These are phyloP conservation scores for Trachelus stipa DNA, from an alignment of 2,888 invertebrate genomes.

Conservation along the genomic window DNA sequence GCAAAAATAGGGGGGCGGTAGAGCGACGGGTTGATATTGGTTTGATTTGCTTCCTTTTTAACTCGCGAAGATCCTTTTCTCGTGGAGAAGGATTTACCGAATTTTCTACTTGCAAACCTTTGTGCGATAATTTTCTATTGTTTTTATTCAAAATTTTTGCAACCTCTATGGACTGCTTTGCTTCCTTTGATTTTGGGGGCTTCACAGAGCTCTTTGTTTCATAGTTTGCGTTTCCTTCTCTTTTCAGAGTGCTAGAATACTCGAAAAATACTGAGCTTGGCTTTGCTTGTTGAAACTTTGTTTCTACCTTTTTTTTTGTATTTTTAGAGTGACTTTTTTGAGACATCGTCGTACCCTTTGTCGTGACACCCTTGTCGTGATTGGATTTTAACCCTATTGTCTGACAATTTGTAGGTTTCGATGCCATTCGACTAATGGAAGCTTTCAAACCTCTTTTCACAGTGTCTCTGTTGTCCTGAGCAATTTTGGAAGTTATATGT, in stretches of 20 bases:
- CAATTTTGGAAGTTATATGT: not conserved
- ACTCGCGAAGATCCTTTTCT: not conserved
- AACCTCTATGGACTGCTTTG: not conserved
- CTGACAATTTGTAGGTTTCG: not conserved
- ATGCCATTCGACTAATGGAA: not conserved
- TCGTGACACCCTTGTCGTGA: not conserved
- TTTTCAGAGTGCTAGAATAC: not conserved
- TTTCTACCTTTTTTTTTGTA: not conserved
- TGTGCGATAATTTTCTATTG: slow-evolving; percentile 29
- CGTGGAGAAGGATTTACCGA: not conserved
- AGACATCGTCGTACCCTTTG: not conserved
- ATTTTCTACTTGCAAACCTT: slow-evolving; percentile 30
- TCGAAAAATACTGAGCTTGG: not conserved
- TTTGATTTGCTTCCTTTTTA: not conserved
- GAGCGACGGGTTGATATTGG: not conserved
- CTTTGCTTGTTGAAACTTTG: not conserved
- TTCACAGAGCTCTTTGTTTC: slow-evolving; percentile 27
- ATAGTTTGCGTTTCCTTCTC: slow-evolving; percentile 24
- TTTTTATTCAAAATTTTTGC: slow-evolving; percentile 3
- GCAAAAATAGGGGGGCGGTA: not conserved
- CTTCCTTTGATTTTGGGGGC: not conserved
- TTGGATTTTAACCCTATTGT: not conserved
- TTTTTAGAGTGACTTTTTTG: not conserved
- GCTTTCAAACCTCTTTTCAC: slow-evolving; percentile 1
- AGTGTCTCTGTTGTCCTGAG: slow-evolving; percentile 18